Conservation (phyloP, 2,113 vertebrate genomes). For the Thomomys bottae region DNA sequence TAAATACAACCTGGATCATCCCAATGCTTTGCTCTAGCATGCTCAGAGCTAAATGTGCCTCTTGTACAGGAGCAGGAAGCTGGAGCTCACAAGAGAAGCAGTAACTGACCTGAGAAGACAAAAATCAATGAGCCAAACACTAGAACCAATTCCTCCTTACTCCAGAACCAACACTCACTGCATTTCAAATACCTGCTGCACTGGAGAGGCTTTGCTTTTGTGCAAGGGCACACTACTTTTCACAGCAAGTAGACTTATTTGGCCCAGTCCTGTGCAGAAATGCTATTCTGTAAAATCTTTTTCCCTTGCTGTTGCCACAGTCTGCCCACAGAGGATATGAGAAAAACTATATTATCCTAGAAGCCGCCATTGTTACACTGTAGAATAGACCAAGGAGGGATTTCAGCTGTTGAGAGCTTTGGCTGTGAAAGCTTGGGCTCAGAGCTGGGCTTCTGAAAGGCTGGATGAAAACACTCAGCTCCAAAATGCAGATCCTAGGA, state of each 20-base stretch:
- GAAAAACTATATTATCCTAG: neutral
- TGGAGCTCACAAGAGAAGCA: neutral
- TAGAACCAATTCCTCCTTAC: neutral
- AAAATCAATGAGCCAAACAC: neutral
- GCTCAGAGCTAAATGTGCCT: neutral
- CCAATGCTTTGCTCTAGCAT: neutral
- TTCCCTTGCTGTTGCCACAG: neutral
- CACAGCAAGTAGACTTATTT: slow-evolving; percentile 20
- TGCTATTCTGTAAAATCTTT: slow-evolving; percentile 19
- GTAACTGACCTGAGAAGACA: neutral
- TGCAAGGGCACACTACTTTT: neutral
- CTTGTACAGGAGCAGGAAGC: neutral
- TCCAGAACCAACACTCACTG: neutral
- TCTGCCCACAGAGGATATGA: neutral
- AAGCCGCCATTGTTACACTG: neutral
- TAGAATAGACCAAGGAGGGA: neutral
- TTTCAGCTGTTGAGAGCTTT: neutral
- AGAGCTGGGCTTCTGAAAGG: slow-evolving; percentile 36
- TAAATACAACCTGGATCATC: neutral
- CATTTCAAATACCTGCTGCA: neutral
- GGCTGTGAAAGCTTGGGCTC: neutral
- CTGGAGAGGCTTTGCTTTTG: neutral
- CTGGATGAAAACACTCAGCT: neutral
- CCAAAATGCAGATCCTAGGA: slow-evolving; percentile 34
- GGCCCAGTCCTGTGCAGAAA: neutral